phyloP scores from a whole-genome alignment of 2,888 invertebrate species.

The Heteromurus nitidus region DNA sequence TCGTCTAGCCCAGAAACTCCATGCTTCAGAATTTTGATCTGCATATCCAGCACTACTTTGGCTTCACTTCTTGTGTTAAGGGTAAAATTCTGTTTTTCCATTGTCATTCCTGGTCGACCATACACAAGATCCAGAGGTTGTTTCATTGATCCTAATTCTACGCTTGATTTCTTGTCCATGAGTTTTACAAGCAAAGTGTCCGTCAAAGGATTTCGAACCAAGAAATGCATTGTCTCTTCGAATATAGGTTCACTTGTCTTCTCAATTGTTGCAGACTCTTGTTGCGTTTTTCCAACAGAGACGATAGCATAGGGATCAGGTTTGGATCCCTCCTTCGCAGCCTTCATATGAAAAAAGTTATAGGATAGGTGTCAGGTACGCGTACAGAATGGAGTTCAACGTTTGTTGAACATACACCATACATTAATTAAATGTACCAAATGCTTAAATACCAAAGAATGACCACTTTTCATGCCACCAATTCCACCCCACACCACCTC shows the following conservation, averaged over 20 bases:
- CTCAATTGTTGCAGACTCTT: slow-evolving; percentile 65
- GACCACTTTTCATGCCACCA: too few species aligned
- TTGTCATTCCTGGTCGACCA: slow-evolving; percentile 71
- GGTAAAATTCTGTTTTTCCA: slow-evolving; percentile 72
- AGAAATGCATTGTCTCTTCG: slow-evolving; percentile 95
- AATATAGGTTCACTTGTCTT: slow-evolving; percentile 88
- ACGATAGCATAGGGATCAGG: slow-evolving; percentile 73
- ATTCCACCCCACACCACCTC: too few species aligned
- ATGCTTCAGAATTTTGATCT: slow-evolving; percentile 65
- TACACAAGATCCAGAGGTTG: slow-evolving; percentile 71
- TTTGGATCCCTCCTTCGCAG: slow-evolving; percentile 67
- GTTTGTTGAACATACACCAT: too few species aligned
- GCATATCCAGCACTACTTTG: slow-evolving; percentile 71
- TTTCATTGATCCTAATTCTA: slow-evolving; percentile 72
- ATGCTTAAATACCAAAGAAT: too few species aligned
- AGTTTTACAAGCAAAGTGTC: slow-evolving; percentile 90
- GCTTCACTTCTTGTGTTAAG: slow-evolving; percentile 71
- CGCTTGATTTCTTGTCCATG: slow-evolving; percentile 71
- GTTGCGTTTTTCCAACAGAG: slow-evolving; percentile 72
- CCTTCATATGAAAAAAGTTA: too few species aligned
- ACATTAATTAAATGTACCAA: too few species aligned
- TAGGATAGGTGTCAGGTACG: too few species aligned
- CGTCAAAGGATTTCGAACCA: slow-evolving; percentile 92
- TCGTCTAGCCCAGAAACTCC: slow-evolving; percentile 59
- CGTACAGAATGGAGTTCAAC: too few species aligned